Base-by-base conservation (phyloP, 1,140 invertebrate species). In the Pemphigus obesinymphae region DNA sequence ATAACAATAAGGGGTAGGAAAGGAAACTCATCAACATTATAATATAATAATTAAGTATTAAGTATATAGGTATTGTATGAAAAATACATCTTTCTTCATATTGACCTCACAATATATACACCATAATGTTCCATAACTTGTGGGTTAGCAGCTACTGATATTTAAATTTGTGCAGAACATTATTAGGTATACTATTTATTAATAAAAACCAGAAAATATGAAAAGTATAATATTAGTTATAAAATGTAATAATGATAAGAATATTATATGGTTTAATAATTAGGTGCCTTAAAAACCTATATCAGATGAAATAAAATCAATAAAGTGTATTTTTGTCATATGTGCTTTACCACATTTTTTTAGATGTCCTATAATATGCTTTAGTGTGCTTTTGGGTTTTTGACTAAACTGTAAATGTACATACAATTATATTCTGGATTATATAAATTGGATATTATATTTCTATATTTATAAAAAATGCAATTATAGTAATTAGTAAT, bases 1-100 rank as follows among this genome's bases (percentile, higher is more conserved):
- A 43, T 80, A 61, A 31, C 17, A 26, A 80, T 61, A 20, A 43
- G 34, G 76, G 76, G 55, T 43, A 55, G 76, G 55, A 55, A 13
- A 58, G 73, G 73, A 17, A 76, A 37, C 50, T 15, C 26, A 37
- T 76, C 37, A 76, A 37, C 17, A 55, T 55, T 76, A 23, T 23
- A 70, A 13, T 29, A n/a, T n/a, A n/a, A 55, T 45, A 76, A 45
- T 53, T 76, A 76, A 76, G 73, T 76, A 26, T 53, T 58, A 53
- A 76, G 58, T 76, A 37, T 76, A 55, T 76, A n/a, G n/a, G n/a
- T n/a, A 76, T 34, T 58, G 40, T 76, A 76, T 76, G 58, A 76
- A 76, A 76, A 76, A 76, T 76, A 76, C 73, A 76, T 58, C 23
- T 76, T 76, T n/a, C n/a, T 55, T 76, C 17, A 58, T 55, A 55